Conservation (phyloP, 2,113 vertebrate genomes). For the Peromyscus californicus region DNA sequence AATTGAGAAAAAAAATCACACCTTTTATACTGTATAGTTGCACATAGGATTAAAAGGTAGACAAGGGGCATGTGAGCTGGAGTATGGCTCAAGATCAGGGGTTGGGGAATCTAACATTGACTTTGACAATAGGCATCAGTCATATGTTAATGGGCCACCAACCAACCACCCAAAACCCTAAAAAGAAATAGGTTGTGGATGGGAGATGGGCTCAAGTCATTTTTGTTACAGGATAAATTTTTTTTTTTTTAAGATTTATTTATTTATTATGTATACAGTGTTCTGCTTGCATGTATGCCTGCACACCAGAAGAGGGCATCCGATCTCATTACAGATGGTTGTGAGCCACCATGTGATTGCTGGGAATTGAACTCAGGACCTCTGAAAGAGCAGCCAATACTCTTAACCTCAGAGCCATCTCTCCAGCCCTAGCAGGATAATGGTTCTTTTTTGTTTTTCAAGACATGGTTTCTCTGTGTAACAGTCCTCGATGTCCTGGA, state of each 20-base stretch:
- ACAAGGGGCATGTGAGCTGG: neutral
- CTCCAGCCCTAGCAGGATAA: neutral
- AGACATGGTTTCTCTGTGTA: too few species aligned
- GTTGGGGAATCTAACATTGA: neutral
- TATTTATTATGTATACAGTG: neutral
- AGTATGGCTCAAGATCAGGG: neutral
- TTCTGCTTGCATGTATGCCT: neutral
- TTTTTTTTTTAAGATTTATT: neutral
- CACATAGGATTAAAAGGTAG: neutral
- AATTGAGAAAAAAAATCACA: neutral
- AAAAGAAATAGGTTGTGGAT: conserved; percentile 26
- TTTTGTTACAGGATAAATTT: conserved; percentile 16
- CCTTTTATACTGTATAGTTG: neutral
- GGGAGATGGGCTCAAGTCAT: neutral
- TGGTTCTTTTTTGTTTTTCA: conserved; percentile 27
- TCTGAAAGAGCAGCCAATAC: neutral
- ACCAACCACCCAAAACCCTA: neutral
- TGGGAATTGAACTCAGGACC: neutral
- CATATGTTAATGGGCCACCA: neutral
- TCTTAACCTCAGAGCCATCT: neutral
- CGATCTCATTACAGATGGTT: neutral
- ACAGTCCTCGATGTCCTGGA: too few species aligned
- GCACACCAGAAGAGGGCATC: neutral
- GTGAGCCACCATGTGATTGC: neutral
- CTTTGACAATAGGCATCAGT: neutral